Evolutionary conservation across 2,888 invertebrate genomes (phyloP).

Genomic region (Sarcophaga subvicina): DNA sequence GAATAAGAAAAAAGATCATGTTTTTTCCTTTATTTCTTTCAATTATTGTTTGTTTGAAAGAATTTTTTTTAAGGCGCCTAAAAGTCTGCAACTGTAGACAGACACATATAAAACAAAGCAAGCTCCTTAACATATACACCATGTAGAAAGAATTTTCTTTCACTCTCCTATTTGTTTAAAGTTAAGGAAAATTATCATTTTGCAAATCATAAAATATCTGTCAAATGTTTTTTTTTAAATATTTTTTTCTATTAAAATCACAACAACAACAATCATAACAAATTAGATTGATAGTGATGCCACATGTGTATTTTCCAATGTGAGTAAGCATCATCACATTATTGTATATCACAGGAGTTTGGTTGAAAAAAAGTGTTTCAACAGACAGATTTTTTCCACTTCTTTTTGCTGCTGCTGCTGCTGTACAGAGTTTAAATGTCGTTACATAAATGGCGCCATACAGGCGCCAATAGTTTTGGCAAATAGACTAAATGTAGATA

Average conservation of each 20-base stretch:
- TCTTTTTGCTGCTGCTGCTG: neutral
- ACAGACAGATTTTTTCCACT: constrained; percentile 49
- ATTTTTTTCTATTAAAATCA: constrained; percentile 23
- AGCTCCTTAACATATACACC: neutral
- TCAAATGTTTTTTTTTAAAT: constrained; percentile 7
- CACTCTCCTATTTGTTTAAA: constrained; percentile 25
- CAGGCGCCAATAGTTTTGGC: constrained; percentile 69
- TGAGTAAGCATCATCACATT: neutral
- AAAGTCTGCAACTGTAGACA: constrained; percentile 54
- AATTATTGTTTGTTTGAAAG: too few species aligned
- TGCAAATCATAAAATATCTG: constrained; percentile 28
- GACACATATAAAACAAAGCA: constrained; percentile 40
- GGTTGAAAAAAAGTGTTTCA: constrained; percentile 46
- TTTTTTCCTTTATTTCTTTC: too few species aligned
- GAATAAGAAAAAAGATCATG: too few species aligned
- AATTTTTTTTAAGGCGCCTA: constrained; percentile 22
- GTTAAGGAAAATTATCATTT: constrained; percentile 33
- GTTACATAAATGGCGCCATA: constrained; percentile 58
- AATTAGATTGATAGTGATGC: constrained; percentile 44
- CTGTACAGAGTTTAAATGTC: constrained; percentile 25
- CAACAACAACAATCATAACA: neutral
- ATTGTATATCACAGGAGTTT: constrained; percentile 24
- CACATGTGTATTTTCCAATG: constrained; percentile 31
- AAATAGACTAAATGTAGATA: constrained; percentile 48
- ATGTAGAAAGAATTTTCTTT: neutral